Conservation (phyloP, 2,888 invertebrate genomes). For the Eristalinus sepulchralis region DNA sequence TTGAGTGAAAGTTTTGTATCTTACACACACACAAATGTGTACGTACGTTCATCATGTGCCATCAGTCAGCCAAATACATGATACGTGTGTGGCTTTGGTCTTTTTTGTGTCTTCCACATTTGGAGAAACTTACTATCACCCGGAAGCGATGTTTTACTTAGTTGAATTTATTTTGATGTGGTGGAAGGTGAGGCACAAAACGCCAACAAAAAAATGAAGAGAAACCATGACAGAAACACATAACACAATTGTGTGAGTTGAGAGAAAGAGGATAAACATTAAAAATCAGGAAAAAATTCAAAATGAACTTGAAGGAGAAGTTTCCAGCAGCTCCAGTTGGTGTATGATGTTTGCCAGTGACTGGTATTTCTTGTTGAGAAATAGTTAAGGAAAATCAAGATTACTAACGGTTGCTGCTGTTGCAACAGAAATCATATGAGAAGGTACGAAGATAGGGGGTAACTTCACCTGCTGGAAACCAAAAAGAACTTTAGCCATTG, state of each 20-base stretch:
- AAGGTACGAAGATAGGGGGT: slow-evolving; percentile 31
- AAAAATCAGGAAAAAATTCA: slow-evolving; percentile 45
- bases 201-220: slow-evolving; percentile 37
- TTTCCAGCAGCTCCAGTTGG: slow-evolving; percentile 52
- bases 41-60: slow-evolving; percentile 37
- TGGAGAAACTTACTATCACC: slow-evolving; percentile 57
- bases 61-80: slow-evolving; percentile 48
- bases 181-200: slow-evolving; percentile 52
- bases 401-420: slow-evolving; percentile 33
- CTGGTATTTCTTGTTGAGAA: slow-evolving; percentile 43
- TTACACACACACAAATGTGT: slow-evolving; percentile 20
- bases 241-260: slow-evolving; percentile 48
- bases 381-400: slow-evolving; percentile 55
- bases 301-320: slow-evolving; percentile 53
- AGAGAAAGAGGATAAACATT: slow-evolving; percentile 25
- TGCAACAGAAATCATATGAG: slow-evolving; percentile 39
- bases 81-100: slow-evolving; percentile 24
- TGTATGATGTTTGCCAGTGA: slow-evolving; percentile 55
- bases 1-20: slow-evolving; percentile 54
- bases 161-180: slow-evolving; percentile 67
- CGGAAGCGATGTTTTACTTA: slow-evolving; percentile 68
- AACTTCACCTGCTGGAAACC: background rate
- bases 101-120: slow-evolving; percentile 38
- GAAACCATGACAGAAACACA: slow-evolving; percentile 55
- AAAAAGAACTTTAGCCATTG: slow-evolving; percentile 8